Percentiles rank a stretch among this genome's conserved stretches.
Conservation (phyloP, 2,113 vertebrate species). For the Hippocampus mohnikei region DNA sequence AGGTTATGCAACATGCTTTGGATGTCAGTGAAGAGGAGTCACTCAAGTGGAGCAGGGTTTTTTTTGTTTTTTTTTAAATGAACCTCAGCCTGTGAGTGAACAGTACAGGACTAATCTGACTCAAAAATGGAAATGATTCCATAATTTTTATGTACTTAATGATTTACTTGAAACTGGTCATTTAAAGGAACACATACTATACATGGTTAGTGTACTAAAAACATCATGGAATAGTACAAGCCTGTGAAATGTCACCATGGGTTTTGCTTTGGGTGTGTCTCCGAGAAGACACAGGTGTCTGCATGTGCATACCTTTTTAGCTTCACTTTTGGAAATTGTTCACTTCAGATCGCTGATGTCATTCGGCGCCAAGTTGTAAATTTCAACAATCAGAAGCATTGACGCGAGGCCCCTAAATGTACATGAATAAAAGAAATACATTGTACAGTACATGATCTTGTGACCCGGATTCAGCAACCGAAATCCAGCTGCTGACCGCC, state of each 20-base stretch:
- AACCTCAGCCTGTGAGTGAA: not conserved
- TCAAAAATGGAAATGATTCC: not conserved
- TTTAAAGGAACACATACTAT: not conserved
- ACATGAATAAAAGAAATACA: not conserved
- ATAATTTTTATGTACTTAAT: not conserved
- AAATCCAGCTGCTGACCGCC: not conserved
- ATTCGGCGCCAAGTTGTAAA: too few relatives aligned
- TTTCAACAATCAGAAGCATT: too few relatives aligned
- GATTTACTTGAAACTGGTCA: not conserved
- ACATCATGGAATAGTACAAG: not conserved
- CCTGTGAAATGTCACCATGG: not conserved
- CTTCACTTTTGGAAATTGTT: not conserved
- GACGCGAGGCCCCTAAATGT: not conserved
- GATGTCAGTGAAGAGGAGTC: not conserved
- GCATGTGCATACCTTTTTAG: not conserved
- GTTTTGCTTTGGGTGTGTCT: not conserved
- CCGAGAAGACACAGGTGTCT: not conserved
- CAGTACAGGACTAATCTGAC: not conserved
- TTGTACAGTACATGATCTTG: too few relatives aligned
- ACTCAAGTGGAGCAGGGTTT: not conserved
- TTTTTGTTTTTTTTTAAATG: not conserved
- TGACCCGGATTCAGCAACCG: not conserved
- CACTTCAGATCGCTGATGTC: too few relatives aligned
- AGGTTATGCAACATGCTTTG: constrained; percentile 3
- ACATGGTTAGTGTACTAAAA: not conserved